Conservation (phyloP, 2,888 invertebrate genomes). For the Hirtodrosophila histrioides region DNA sequence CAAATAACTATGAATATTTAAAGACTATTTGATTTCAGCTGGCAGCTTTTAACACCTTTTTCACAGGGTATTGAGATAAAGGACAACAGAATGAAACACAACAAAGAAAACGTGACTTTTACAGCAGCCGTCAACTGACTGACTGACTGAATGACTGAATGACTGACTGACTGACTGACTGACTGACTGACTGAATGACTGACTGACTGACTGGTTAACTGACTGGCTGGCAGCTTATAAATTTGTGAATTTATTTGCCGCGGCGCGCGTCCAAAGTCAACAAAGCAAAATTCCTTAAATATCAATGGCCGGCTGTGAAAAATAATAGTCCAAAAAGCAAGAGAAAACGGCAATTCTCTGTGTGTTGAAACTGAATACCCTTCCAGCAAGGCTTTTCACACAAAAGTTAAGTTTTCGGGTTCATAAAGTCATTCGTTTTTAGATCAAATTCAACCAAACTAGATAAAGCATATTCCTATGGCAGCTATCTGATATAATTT, state of each 20-base stretch:
- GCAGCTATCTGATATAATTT: too few relatives aligned
- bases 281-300: constrained; percentile 51
- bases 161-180: constrained; percentile 1
- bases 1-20: too few relatives aligned
- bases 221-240: constrained; percentile 22
- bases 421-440: too few relatives aligned
- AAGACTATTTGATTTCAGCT: too few relatives aligned
- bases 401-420: too few relatives aligned
- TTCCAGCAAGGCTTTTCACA: too few relatives aligned
- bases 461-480: too few relatives aligned
- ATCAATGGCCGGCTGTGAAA: constrained; percentile 30
- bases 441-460: too few relatives aligned
- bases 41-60: too few relatives aligned
- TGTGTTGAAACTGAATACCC: too few relatives aligned
- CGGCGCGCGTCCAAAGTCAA: constrained; percentile 52
- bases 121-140: constrained; percentile 57
- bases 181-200: constrained; percentile 12
- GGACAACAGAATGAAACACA: not conserved
- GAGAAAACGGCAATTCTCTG: not conserved
- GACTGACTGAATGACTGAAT: constrained; percentile 17
- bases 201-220: constrained; percentile 2
- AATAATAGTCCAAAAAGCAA: constrained; percentile 9
- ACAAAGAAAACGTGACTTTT: constrained; percentile 67
- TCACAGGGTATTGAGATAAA: too few relatives aligned
- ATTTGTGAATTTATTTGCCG: constrained; percentile 66